A percentile compares a stretch with the other conserved stretches of the same genome.
Evolutionary conservation across 1,140 invertebrate species (phyloP).

Genomic region (Lutraria rhynchaena): DNA sequence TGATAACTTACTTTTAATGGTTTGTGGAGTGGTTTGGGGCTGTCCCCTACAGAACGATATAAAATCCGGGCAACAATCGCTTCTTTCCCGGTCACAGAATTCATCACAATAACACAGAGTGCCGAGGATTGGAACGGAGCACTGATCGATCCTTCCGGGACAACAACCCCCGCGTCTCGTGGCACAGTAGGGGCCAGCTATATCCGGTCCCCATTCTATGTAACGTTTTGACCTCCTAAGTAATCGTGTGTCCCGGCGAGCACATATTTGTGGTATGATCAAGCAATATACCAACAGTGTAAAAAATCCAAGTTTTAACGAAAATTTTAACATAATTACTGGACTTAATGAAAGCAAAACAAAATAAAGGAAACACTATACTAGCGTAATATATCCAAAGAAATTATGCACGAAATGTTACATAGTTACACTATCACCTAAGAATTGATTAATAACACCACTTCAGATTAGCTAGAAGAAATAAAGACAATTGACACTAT

Average conservation of each 20-base stretch:
- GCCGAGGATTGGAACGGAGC: constrained; percentile 88
- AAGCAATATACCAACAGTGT: neutral
- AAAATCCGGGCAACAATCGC: constrained; percentile 95
- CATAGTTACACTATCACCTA: too few species aligned
- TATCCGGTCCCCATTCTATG: constrained; percentile 68
- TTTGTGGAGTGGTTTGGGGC: constrained; percentile 31
- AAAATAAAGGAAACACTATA: too few species aligned
- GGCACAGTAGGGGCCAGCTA: constrained; percentile 71
- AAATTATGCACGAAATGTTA: too few species aligned
- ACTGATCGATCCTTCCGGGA: constrained; percentile 87
- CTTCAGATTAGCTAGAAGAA: too few species aligned
- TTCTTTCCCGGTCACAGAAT: constrained; percentile 90
- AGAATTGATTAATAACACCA: too few species aligned
- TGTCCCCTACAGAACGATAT: constrained; percentile 86
- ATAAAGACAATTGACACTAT: too few species aligned
- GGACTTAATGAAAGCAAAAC: too few species aligned
- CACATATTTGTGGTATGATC: neutral
- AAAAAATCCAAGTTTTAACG: constrained; percentile 4
- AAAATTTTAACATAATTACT: constrained; percentile 6
- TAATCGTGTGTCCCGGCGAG: neutral
- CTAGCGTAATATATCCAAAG: too few species aligned
- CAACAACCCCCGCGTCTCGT: constrained; percentile 85
- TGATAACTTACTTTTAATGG: constrained; percentile 53
- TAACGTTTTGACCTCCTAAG: constrained; percentile 54
- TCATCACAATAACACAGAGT: constrained; percentile 96